Base-by-base conservation (phyloP, 53 echinoderm and acorn worm genomes). In the Luidia sarsii region DNA sequence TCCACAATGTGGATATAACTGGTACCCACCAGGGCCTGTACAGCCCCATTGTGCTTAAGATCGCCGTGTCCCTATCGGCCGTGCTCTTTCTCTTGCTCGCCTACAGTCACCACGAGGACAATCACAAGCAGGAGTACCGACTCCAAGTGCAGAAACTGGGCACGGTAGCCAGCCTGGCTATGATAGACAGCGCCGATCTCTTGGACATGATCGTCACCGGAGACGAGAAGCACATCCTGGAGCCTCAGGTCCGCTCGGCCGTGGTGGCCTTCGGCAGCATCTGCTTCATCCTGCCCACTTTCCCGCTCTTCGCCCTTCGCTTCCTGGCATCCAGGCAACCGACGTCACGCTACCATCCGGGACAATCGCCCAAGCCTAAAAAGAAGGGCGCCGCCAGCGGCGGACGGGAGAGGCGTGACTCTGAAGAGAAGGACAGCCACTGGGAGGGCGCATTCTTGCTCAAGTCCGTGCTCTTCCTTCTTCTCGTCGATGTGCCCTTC, bases 71-170 rank as follows among this genome's bases (percentile, higher is more conserved):
- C 15, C 48, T 94, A 19, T 87, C 94, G 29, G 81, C 88, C 35
- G 64, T 90, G 13, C 85, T 94, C 32, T 85, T 87, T 68, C 86
- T 94, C 27, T 37, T 94, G 25, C 85, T 94, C 1, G 63, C 94
- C 1, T 90, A 90, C 84, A 90, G 94, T 46, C 94, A 94, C 52
- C 90, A 94, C 27, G 90, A 90, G 50, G 94, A 90, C 57, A 87
- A 85, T n/a, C 65, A 85, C 13, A 88, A 88, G 24, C 65, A 70
- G 22, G 88, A 90, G 19, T 94, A 90, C 54, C 50, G 85, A 61
- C 81, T 84, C 0, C 90, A 94, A 51, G 73, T 94, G 16, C 88
- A 88, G 71, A 94, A 88, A 50, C 65, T 94, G 4, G 90, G 94
- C 7, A 88, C 64, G 39, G 66, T 87, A 36, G 90, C 87, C 28